Evolutionary conservation across 2,113 vertebrate genomes (phyloP), one percentile per base, ranked within the genome.

Genomic region (Neopipo cinnamomea): DNA sequence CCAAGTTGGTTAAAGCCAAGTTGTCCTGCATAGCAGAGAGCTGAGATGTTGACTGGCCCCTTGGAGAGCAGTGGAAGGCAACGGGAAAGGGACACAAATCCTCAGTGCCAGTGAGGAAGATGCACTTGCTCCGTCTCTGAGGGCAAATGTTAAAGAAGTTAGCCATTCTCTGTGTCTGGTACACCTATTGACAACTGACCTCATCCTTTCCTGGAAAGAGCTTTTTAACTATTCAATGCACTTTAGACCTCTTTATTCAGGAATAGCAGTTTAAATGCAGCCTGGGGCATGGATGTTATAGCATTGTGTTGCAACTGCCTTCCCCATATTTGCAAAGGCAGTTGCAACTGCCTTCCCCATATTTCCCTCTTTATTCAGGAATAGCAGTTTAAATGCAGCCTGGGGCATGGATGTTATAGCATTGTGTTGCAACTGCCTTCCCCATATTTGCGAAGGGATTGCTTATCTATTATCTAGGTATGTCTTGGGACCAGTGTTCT

Each of bases 311-410:
- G 66, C 72, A 94, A 93, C 52, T 86, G 72, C 35, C 62, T 88
- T 79, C 80, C 63, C 79, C 42, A 59, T 93, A 94, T 93, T 92
- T 96, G 41, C 41, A 42, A 42, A 42, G n/a, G n/a, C n/a, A n/a
- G n/a, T n/a, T n/a, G n/a, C n/a, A n/a, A n/a, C 52, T 85, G 72
- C 35, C 62, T 88, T 79, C 80, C 63, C 79, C 42, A 58, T 93
- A 94, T 93, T 91, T 96, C 85, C 22, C 37, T 80, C 85, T 93
- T 94, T 79, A 93, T 71, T 90, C 55, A 37, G 85, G 68, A 91
- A 87, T 14, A 82, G 73, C 55, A 74, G 59, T 47, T 88, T 80
- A 71, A 67, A 82, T 20, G n/a, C 67, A 91, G 93, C 85, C 87
- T 63, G 75, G 19, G 79, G 85, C 47, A 66, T 46, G 30, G 59